These are phyloP conservation scores for Thelaira solivaga DNA, from an alignment of 2,888 invertebrate species.

Conservation along the genomic window DNA sequence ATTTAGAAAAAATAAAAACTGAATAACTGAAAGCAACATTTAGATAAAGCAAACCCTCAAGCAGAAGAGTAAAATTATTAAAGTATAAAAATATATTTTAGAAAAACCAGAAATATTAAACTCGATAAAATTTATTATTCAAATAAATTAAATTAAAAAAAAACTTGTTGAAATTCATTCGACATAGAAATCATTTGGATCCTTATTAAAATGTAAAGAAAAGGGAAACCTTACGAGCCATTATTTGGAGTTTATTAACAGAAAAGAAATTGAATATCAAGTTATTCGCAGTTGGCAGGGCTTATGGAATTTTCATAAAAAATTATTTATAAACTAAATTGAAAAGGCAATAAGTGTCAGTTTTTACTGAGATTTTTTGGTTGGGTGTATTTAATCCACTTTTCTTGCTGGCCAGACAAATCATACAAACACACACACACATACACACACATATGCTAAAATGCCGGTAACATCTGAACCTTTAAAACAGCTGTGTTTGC, in stretches of 20 bases:
- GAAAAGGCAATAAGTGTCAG: too few relatives aligned
- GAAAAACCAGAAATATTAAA: neutral
- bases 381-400: neutral
- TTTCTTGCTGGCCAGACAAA: neutral
- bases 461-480: slow-evolving; percentile 67
- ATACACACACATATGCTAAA: slow-evolving; percentile 16
- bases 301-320: too few relatives aligned
- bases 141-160: too few relatives aligned
- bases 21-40: neutral
- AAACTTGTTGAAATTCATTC: too few relatives aligned
- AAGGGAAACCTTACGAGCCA: too few relatives aligned
- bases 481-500: slow-evolving; percentile 51
- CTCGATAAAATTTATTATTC: too few relatives aligned
- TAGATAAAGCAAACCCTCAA: neutral
- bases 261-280: too few relatives aligned
- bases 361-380: neutral
- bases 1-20: neutral
- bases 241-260: too few relatives aligned
- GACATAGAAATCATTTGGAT: too few relatives aligned
- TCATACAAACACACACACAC: neutral
- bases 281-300: too few relatives aligned
- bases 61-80: neutral
- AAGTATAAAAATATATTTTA: neutral
- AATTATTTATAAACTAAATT: neutral
- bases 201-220: too few relatives aligned